Evolutionary conservation across 2,888 invertebrate genomes (phyloP).

Genomic region (Nemoura dubitans): DNA sequence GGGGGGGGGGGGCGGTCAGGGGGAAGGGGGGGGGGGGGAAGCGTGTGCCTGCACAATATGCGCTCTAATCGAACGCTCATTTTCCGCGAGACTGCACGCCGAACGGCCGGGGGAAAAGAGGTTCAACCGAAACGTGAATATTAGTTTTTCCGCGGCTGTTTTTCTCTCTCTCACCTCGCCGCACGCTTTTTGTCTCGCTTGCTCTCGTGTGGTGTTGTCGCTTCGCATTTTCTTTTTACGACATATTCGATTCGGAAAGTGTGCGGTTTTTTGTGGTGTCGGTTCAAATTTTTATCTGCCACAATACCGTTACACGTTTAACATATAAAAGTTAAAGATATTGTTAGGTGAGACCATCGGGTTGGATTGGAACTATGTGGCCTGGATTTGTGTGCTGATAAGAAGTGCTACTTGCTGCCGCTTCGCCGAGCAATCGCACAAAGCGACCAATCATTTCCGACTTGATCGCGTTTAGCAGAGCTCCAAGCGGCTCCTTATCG

Average conservation of each 20-base stretch:
- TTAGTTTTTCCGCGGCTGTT: not conserved
- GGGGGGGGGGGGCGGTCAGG: not conserved
- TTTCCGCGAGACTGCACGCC: not conserved
- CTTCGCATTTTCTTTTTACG: not conserved
- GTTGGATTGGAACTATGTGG: too few relatives aligned
- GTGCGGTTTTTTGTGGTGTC: not conserved
- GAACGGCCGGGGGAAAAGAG: not conserved
- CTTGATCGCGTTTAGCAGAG: not conserved
- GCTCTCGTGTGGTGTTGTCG: too few relatives aligned
- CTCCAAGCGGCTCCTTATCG: not conserved
- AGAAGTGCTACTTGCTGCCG: not conserved
- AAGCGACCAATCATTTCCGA: not conserved
- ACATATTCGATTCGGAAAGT: not conserved
- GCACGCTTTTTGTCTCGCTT: not conserved
- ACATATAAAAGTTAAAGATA: not conserved
- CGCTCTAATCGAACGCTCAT: not conserved
- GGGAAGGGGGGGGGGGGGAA: not conserved
- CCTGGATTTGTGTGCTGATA: not conserved
- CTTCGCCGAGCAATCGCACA: not conserved
- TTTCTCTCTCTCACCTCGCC: not conserved
- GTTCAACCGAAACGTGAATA: conserved; percentile 5
- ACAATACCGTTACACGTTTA: not conserved
- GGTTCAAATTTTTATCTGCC: not conserved
- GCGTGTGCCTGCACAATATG: not conserved
- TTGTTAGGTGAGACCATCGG: not conserved